Base-by-base conservation (phyloP, 2,797 vertebrate genomes). In the Acanthornis magna region DNA sequence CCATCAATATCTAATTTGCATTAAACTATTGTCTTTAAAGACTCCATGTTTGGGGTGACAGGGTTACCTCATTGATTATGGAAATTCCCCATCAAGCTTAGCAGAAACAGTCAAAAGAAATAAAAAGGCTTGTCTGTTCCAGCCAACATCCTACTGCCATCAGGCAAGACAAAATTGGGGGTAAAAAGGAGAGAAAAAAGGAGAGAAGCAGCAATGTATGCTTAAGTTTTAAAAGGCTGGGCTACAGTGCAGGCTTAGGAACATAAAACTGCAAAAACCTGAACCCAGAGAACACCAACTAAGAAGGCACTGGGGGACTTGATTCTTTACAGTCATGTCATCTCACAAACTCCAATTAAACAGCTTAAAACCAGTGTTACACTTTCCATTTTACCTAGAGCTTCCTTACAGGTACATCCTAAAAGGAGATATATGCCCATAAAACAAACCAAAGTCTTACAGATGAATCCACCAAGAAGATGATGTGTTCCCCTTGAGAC, bases 1-100 rank as follows among this genome's bases (percentile, higher is more conserved):
- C 96, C 98, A 98, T 99, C 99, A 97, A 99, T 99, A 99, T 98
- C 98, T 98, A 97, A 99, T 99, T 99, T 99, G 98, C 99, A 99
- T 99, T 98, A 99, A 99, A 98, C 98, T 98, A 98, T 99, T 99
- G 98, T 97, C 98, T 98, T 98, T 99, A 99, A 99, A 98, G 98
- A 98, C 98, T 98, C 98, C 97, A 97, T 97, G 98, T 98, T 98
- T 99, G 98, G 98, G 98, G 98, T 99, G 99, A 98, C 98, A 98
- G 98, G 98, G 98, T 98, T 98, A 98, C 98, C 97, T 99, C 98
- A 99, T 99, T 98, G 99, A 99, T 99, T 99, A 99, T 99, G 99
- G 97, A 99, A 99, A 99, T 99, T 97, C 97, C 94, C 96, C 98
- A 98, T 98, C 98, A 98, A 98, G 98, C 98, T 98, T 98, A 98